Evolutionary conservation across 2,888 invertebrate species (phyloP), one percentile per base, ranked within the genome.

Genomic region (Sminthurides aquaticus): DNA sequence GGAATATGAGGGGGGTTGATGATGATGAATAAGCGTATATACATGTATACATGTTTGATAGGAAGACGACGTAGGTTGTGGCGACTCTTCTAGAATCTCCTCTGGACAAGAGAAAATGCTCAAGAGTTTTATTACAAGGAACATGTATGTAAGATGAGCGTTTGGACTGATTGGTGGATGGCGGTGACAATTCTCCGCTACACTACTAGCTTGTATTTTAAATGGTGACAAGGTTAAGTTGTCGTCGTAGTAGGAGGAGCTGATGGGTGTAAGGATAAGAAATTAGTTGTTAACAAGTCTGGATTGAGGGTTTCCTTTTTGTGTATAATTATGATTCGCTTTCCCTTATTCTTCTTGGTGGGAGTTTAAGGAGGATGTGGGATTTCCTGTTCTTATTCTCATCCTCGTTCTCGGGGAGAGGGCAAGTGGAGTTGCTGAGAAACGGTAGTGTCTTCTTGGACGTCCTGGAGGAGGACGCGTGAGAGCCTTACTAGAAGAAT

Each of bases 331-430:
- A 58, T 57, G 58, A 58, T 64, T 64, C 28, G 15, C 49, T 27
- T 22, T 59, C 24, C 43, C 48, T 48, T 25, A 43, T 43, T 59
- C 49, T 26, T 60, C 60, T 60, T 34, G 43, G 43, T 34, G 43
- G 25, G 18, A 25, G 26, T 27, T 56, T 68, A 70, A 70, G 70
- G 72, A 72, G 72, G 72, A 72, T 72, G 72, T 72, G 70, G 69
- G 68, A 72, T 69, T 72, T 72, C 72, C 72, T 72, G 68, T 72
- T 70, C 57, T 24, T 60, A 49, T 48, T 24, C 49, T 25, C n/a
- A n/a, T n/a, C n/a, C n/a, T n/a, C n/a, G n/a, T n/a, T n/a, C n/a
- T n/a, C n/a, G n/a, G n/a, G n/a, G n/a, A n/a, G n/a, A n/a, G n/a
- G n/a, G n/a, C n/a, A n/a, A n/a, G n/a, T n/a, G n/a, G n/a, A 34